Conservation (phyloP, 2,797 vertebrate species). For the Acrossocheilus wenchowensis region DNA sequence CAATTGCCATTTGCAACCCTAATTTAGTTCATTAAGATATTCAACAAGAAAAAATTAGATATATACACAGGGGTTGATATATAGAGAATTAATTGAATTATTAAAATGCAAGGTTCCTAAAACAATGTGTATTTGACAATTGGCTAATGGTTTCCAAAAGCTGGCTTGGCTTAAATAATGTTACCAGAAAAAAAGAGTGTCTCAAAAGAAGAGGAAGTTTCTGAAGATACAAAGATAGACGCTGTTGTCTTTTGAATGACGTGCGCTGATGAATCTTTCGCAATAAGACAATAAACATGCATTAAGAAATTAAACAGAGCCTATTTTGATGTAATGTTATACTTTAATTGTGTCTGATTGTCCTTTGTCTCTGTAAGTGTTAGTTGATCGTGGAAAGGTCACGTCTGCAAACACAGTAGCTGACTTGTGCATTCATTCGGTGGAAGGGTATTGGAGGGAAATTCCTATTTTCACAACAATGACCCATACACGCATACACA, state of each 20-base stretch:
- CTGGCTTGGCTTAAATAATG: background rate
- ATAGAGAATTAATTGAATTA: background rate
- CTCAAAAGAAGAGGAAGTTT: slow-evolving; percentile 10
- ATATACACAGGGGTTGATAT: background rate
- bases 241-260: background rate
- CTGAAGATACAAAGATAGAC: background rate
- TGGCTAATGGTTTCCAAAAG: background rate
- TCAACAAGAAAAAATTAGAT: background rate
- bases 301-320: background rate
- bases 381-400: slow-evolving; percentile 16
- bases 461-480: slow-evolving; percentile 35
- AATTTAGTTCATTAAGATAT: background rate
- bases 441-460: slow-evolving; percentile 17
- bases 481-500: slow-evolving; percentile 15
- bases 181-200: no score
- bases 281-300: background rate
- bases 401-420: slow-evolving; percentile 13
- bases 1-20: background rate
- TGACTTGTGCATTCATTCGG: slow-evolving; percentile 15
- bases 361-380: background rate
- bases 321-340: background rate
- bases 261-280: background rate
- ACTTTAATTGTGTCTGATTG: background rate
- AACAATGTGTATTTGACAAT: background rate
- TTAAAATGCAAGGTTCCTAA: background rate